Evolutionary conservation across 2,113 vertebrate species (phyloP).

Genomic region (Lucifuga dentata): DNA sequence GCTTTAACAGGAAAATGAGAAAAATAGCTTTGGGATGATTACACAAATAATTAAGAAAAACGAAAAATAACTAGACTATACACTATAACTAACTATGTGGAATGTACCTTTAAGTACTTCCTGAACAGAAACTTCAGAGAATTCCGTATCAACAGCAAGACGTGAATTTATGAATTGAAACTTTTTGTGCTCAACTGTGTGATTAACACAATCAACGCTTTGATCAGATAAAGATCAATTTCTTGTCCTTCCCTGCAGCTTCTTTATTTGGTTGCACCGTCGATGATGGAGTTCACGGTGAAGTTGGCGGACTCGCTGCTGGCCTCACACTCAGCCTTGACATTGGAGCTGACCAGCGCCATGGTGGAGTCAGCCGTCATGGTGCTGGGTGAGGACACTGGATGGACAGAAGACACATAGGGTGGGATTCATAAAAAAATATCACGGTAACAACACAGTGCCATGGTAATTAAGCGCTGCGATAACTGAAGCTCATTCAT

Average conservation of each 20-base stretch:
- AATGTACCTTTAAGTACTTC: neutral
- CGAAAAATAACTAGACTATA: neutral
- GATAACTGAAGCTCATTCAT: no score
- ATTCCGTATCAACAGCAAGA: constrained; percentile 1
- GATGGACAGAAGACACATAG: constrained; percentile 41
- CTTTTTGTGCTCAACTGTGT: neutral
- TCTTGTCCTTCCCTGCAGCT: no score
- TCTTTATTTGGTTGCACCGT: constrained; percentile 80
- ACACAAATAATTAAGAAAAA: neutral
- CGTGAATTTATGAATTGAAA: neutral
- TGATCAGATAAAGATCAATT: rapidly evolving
- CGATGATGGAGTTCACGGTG: constrained; percentile 80
- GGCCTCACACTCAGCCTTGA: constrained; percentile 85
- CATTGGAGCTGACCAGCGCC: constrained; percentile 80
- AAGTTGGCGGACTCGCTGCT: constrained; percentile 79
- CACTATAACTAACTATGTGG: neutral
- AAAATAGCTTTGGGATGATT: neutral
- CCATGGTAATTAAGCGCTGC: no score
- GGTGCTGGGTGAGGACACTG: constrained; percentile 87
- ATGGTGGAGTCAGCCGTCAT: constrained; percentile 84
- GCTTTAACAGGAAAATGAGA: neutral
- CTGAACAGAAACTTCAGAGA: constrained; percentile 2
- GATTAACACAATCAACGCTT: no score
- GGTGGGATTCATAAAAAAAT: no score
- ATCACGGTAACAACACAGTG: no score